Evolutionary conservation across 2,888 invertebrate species (phyloP).

Genomic region (Xylota sylvarum): DNA sequence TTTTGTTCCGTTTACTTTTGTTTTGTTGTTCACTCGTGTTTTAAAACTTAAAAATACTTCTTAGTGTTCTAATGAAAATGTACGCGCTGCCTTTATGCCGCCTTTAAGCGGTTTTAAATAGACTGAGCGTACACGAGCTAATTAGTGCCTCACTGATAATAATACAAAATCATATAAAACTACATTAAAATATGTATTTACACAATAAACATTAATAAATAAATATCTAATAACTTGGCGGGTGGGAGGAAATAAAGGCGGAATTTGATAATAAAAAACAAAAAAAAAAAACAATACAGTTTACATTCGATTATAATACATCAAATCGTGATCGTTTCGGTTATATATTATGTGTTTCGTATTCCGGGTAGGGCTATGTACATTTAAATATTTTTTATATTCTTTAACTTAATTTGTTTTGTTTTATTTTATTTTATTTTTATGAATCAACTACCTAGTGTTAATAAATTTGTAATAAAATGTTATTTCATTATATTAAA

Average conservation of each 20-base stretch:
- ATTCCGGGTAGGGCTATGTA: conserved; percentile 56
- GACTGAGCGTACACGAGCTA: conserved; percentile 50
- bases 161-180: conserved; percentile 59
- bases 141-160: conserved; percentile 57
- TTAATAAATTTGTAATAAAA: conserved; percentile 46
- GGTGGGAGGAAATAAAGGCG: conserved; percentile 38
- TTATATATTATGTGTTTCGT: conserved; percentile 7
- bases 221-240: conserved; percentile 74
- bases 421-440: conserved; percentile 31
- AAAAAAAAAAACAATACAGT: conserved; percentile 20
- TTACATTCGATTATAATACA: conserved; percentile 51
- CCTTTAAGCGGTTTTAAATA: conserved; percentile 34
- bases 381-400: conserved; percentile 44
- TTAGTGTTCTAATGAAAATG: conserved; percentile 62
- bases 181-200: conserved; percentile 63
- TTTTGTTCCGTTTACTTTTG: conserved; percentile 34
- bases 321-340: conserved; percentile 12
- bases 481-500: conserved; percentile 1
- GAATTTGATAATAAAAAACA: background rate
- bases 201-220: conserved; percentile 73
- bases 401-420: conserved; percentile 37
- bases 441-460: conserved; percentile 72
- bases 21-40: conserved; percentile 63
- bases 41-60: conserved; percentile 68
- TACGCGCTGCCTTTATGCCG: conserved; percentile 29